Conservation (phyloP, 2,888 invertebrate genomes). For the Epirrhoe alternata region DNA sequence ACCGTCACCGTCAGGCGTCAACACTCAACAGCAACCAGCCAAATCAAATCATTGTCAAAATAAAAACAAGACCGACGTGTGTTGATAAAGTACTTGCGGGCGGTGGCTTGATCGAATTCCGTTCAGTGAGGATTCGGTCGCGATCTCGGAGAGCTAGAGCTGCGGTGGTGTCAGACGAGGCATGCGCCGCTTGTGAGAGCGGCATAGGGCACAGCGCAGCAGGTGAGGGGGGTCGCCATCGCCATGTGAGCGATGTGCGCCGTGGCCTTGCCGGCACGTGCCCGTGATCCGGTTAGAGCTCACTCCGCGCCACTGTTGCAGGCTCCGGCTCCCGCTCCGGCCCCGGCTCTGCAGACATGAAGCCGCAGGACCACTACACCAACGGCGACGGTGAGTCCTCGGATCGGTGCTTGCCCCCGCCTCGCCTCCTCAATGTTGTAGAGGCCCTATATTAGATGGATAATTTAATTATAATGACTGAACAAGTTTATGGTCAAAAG, state of each 20-base stretch:
- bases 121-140: not conserved
- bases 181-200: conserved; percentile 19
- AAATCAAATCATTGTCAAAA: conserved; percentile 4
- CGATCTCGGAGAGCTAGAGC: not conserved
- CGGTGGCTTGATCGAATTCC: conserved; percentile 1
- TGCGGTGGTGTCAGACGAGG: not conserved
- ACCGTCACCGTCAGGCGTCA: not conserved
- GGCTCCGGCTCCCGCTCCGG: conserved; percentile 22
- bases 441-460: too few relatives aligned
- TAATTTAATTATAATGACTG: too few relatives aligned
- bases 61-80: not conserved
- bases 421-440: not conserved
- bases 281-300: conserved; percentile 45
- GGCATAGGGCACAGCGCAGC: not conserved
- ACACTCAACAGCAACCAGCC: not conserved
- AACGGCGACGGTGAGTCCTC: conserved; percentile 72
- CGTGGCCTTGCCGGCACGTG: conserved; percentile 46
- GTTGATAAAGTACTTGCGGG: not conserved
- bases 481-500: too few relatives aligned
- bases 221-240: conserved; percentile 12
- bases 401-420: not conserved
- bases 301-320: conserved; percentile 28
- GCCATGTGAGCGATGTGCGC: conserved; percentile 21
- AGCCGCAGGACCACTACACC: conserved; percentile 64
- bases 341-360: conserved; percentile 54